Evolutionary conservation across 2,113 vertebrate genomes (phyloP), one percentile per base, ranked within the genome.

Genomic region (Sander vitreus): DNA sequence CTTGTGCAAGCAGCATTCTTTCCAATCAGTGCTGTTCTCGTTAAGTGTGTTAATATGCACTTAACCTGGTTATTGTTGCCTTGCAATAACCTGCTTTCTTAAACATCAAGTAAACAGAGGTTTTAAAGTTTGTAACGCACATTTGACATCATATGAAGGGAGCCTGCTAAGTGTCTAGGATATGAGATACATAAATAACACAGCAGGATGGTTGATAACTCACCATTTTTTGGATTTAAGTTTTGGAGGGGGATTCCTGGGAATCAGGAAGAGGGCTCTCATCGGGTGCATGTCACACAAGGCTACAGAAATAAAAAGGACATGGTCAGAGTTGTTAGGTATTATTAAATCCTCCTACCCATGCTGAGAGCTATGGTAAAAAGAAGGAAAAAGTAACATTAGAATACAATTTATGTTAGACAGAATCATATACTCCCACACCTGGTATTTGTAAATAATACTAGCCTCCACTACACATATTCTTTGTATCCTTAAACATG

Each of bases 221-320:
- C 92, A 98, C 97, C 97, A 98, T 93, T 98, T 98, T 92, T 98
- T 98, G 76, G 97, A 98, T 86, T 98, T 98, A 51, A 98, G 96
- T 93, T 97, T 96, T 3, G 97, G 97, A 55, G 97, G 97, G 4
- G 97, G 96, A 74, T 98, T 98, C 89, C 97, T 96, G 14, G 97
- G 97, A 81, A 98, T 98, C 73, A 98, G 95, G 93, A 98, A 98
- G 64, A 98, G 96, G 13, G 97, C 97, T 81, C 97, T 96, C 97
- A 98, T 98, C 19, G 97, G 97, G 69, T 98, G 97, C 97, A 98
- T 98, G 89, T 98, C 97, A 84, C 97, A 98, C 83, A 98, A 90
- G 33, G 97, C 97, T 97, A 85, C 14, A 84, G 53, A 83, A 85
- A 81, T 55, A 70, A 88, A 88, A 16, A 25, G 23, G 19, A 65